Conservation (phyloP, 2,113 vertebrate genomes). For the Glaucomys volans region DNA sequence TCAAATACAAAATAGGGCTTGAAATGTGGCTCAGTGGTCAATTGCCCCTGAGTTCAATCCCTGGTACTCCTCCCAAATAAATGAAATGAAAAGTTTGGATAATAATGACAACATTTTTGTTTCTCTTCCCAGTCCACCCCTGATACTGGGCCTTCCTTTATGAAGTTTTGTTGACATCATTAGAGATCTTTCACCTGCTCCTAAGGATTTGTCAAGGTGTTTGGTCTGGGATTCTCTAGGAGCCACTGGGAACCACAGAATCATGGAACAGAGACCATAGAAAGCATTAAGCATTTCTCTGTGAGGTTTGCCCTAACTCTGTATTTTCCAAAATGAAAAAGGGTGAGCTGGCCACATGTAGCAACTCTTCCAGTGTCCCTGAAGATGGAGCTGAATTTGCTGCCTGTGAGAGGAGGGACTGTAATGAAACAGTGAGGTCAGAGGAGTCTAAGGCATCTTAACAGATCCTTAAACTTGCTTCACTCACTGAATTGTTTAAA, state of each 20-base stretch:
- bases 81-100: not conserved
- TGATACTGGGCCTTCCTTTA: not conserved
- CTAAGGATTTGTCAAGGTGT: not conserved
- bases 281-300: not conserved
- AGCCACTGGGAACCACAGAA: not conserved
- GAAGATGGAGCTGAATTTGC: not conserved
- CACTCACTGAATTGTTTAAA: not conserved
- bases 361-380: not conserved
- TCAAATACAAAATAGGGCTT: too few species aligned
- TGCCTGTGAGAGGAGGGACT: not conserved
- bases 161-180: not conserved
- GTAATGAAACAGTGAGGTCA: not conserved
- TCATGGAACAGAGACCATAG: not conserved
- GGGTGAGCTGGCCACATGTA: fast-evolving
- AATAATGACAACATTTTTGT: not conserved
- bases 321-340: not conserved
- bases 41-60: too few species aligned
- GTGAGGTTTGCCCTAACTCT: not conserved
- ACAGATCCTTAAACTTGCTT: not conserved
- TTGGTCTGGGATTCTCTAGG: not conserved
- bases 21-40: too few species aligned
- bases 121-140: not conserved
- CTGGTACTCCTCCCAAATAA: not conserved
- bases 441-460: not conserved
- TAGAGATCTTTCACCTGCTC: not conserved